Base-by-base conservation (phyloP, 2,888 invertebrate genomes). In the Erebia palarica region DNA sequence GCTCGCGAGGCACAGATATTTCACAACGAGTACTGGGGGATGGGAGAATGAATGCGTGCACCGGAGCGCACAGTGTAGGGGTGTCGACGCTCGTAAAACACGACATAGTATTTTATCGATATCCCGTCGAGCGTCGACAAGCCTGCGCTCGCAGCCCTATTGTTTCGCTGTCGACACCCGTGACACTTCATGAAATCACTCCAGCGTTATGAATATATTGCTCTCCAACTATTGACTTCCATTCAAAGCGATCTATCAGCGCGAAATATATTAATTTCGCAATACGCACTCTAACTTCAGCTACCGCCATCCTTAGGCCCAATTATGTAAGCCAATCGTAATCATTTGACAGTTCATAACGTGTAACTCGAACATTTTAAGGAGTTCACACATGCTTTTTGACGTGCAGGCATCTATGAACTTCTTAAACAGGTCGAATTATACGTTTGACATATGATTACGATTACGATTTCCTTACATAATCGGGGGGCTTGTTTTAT, bases 91-190 rank as follows among this genome's bases (percentile, higher is more conserved):
- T 88, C 87, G 87, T 88, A 89, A 88, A 90, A 87, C 87, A 86
- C 88, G 82, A 89, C 90, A 87, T 88, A 87, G 89, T 90, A 90
- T 91, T 89, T 85, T 86, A 88, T 87, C 87, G 89, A 87, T 87
- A 86, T 79, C 84, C 85, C 83, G 78, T 82, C 81, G 82, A 78
- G 81, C 81, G 77, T 68, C 13, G 65, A 72, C 70, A 64, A 72
- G 79, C 78, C 78, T 81, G 79, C 81, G 80, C 80, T 80, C 81
- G 79, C 86, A 84, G 82, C 89, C 88, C 90, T 87, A 88, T 90
- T 88, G 89, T 89, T 85, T 87, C 84, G 75, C 77, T 81, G 81
- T 83, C 85, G 82, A 85, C 86, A 84, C 85, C 85, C 83, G 86
- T 85, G 86, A 88, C 89, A 89, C 88, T 89, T 88, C 86, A 89